phyloP scores from a whole-genome alignment of 2,888 invertebrate species.

The Synanthedon vespiformis region DNA sequence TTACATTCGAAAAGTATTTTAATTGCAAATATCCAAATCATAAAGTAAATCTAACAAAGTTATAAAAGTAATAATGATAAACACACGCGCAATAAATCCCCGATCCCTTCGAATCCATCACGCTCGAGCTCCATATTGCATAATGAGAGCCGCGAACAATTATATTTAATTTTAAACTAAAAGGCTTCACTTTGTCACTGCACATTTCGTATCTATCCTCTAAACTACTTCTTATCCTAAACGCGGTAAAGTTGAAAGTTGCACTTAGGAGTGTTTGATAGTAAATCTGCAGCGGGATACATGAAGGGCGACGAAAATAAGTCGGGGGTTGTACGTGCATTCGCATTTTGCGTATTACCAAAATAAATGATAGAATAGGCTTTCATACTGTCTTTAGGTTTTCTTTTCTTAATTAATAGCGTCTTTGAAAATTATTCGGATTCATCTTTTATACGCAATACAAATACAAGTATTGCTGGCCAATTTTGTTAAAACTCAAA shows the following conservation, averaged over 20 bases:
- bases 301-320: conserved; percentile 23
- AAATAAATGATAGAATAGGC: conserved; percentile 46
- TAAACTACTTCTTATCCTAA: background rate
- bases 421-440: background rate
- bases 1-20: too few relatives aligned
- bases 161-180: conserved; percentile 61
- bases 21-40: too few relatives aligned
- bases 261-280: conserved; percentile 4
- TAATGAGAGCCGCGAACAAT: conserved; percentile 61
- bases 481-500: too few relatives aligned
- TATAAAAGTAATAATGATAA: too few relatives aligned
- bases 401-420: conserved; percentile 4
- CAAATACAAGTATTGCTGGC: too few relatives aligned
- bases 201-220: background rate
- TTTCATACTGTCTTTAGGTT: background rate
- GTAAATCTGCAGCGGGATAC: conserved; percentile 21
- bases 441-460: too few relatives aligned
- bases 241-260: conserved; percentile 14
- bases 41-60: too few relatives aligned
- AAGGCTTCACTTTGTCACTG: conserved; percentile 35
- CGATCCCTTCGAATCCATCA: background rate
- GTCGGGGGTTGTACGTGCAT: conserved; percentile 53
- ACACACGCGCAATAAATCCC: background rate
- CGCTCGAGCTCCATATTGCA: conserved; percentile 56
- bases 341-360: conserved; percentile 63